These are phyloP conservation scores for Mycogona germanica DNA, from an alignment of 2,888 invertebrate species.

Conservation along the genomic window DNA sequence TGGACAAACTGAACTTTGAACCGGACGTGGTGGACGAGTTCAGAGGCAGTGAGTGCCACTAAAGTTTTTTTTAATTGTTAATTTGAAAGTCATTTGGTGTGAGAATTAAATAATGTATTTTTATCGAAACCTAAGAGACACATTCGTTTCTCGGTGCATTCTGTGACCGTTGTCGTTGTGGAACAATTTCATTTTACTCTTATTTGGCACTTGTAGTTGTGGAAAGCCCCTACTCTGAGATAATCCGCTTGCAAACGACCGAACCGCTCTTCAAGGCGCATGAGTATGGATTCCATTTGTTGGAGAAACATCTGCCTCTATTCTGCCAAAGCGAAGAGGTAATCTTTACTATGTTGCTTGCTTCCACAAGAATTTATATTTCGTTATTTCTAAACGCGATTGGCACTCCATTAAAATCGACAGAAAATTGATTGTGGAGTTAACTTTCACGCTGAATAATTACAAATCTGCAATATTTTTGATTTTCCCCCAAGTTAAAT, in stretches of 20 bases:
- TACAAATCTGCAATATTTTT: too few species aligned
- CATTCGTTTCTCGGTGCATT: too few species aligned
- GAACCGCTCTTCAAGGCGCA: conserved; percentile 36
- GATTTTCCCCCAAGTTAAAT: too few species aligned
- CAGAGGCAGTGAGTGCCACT: conserved; percentile 28
- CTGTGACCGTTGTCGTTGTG: too few species aligned
- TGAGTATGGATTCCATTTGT: conserved; percentile 35
- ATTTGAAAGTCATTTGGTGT: too few species aligned
- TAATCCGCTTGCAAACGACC: conserved; percentile 33
- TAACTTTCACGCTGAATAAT: too few species aligned
- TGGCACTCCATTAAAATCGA: too few species aligned
- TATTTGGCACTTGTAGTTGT: conserved; percentile 27
- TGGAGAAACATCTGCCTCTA: conserved; percentile 35
- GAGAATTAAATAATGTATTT: neutral
- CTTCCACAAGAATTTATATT: neutral
- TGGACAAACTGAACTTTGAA: conserved; percentile 35
- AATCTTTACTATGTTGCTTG: conserved; percentile 26
- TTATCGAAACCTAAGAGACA: too few species aligned
- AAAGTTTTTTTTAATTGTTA: neutral
- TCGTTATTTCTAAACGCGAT: neutral
- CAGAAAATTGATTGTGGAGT: too few species aligned
- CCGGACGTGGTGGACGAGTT: conserved; percentile 32
- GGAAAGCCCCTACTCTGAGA: conserved; percentile 32
- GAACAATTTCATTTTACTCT: neutral
- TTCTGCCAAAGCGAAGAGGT: conserved; percentile 36